Evolutionary conservation across 2,888 invertebrate species (phyloP).

Genomic region (Oxystoma pomonae): DNA sequence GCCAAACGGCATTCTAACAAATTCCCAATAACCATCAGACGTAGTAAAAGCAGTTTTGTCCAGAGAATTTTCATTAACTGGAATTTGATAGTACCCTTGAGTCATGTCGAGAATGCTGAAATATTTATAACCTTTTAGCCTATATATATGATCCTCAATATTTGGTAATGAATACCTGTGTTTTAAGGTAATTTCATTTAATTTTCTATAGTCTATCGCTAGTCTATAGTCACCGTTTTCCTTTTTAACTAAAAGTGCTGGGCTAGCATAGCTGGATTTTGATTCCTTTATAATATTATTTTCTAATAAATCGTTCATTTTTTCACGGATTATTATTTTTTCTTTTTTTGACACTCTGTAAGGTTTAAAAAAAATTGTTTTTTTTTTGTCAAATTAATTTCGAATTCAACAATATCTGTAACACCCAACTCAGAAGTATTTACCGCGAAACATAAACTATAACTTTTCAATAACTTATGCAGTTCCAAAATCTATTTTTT

Average conservation of each 20-base stretch:
- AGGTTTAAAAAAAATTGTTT: slow-evolving; percentile 30
- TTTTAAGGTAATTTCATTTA: slow-evolving; percentile 35
- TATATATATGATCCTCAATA: slow-evolving; percentile 36
- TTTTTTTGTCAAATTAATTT: slow-evolving; percentile 26
- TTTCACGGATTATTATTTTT: slow-evolving; percentile 25
- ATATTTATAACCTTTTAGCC: slow-evolving; percentile 18
- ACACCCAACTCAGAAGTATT: slow-evolving; percentile 21
- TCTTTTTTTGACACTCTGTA: slow-evolving; percentile 31
- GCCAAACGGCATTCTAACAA: slow-evolving; percentile 7
- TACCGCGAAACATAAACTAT: slow-evolving; percentile 16
- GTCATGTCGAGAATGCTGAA: slow-evolving; percentile 35
- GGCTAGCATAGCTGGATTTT: slow-evolving; percentile 31
- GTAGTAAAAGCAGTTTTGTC: slow-evolving; percentile 3
- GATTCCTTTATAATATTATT: slow-evolving; percentile 22
- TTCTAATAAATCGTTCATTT: slow-evolving; percentile 25
- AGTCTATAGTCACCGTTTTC: slow-evolving; percentile 20
- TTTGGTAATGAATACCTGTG: slow-evolving; percentile 35
- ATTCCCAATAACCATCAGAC: neutral
- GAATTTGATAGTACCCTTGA: slow-evolving; percentile 34
- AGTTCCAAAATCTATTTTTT: too few species aligned
- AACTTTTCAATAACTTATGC: slow-evolving; percentile 5
- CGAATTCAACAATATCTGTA: slow-evolving; percentile 24
- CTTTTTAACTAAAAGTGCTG: slow-evolving; percentile 27
- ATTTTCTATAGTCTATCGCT: slow-evolving; percentile 31
- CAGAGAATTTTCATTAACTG: slow-evolving; percentile 2